A percentile compares a stretch with the other conserved stretches of the same genome.
Evolutionary conservation across 2,113 vertebrate species (phyloP).

Genomic region (Blennius ocellaris): DNA sequence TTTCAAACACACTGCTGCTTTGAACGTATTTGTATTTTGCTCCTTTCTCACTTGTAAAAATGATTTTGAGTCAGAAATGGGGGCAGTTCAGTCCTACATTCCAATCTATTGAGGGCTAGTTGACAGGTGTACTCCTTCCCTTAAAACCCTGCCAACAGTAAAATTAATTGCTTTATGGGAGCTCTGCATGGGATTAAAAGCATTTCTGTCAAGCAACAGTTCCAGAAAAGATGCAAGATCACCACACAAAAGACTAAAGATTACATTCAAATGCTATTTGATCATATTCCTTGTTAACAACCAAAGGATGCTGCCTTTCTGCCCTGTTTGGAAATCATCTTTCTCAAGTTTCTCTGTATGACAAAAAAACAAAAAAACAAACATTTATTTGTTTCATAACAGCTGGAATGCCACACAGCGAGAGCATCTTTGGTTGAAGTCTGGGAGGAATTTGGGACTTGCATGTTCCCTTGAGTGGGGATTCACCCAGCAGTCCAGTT

Average conservation of each 20-base stretch:
- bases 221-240: conserved; percentile 46
- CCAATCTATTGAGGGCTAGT: conserved; percentile 12
- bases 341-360: conserved; percentile 13
- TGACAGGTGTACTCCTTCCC: conserved; percentile 32
- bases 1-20: not conserved
- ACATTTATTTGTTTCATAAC: no score
- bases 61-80: not conserved
- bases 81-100: not conserved
- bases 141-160: conserved; percentile 12
- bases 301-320: conserved; percentile 22
- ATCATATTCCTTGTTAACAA: conserved; percentile 23
- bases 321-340: conserved; percentile 25
- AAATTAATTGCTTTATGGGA: conserved; percentile 31
- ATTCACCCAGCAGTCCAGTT: no score
- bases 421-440: no score
- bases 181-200: conserved; percentile 45
- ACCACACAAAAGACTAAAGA: conserved; percentile 26
- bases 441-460: no score
- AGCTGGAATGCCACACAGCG: no score
- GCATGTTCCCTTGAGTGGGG: no score
- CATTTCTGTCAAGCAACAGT: conserved; percentile 30
- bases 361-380: conserved; percentile 9
- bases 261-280: conserved; percentile 29
- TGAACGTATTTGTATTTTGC: conserved; percentile 7
- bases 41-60: conserved; percentile 21